Evolutionary conservation across 2,888 invertebrate genomes (phyloP), one percentile per base, ranked within the genome.

Genomic region (Boloria selene): DNA sequence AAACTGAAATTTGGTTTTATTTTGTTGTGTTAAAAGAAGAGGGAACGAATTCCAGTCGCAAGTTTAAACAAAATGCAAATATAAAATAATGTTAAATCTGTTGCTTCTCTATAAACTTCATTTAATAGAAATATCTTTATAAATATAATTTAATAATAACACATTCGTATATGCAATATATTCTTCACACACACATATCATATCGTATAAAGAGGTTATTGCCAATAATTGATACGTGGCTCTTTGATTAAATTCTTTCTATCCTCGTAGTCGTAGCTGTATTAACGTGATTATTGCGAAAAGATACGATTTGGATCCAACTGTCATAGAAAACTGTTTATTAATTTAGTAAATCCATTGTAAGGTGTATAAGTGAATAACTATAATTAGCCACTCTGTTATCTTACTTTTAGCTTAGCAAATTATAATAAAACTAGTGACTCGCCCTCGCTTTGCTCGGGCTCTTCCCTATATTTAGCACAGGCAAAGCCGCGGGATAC

Each of bases 201-300:
- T 45, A n/a, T 31, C 17, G 45, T 51, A 18, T 26, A 52, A 61
- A 65, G 65, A 14, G 47, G 45, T 53, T 54, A 64, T 64, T 61
- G 70, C 49, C 54, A 54, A 67, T 67, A 67, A 67, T 69, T 61
- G 54, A 22, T 56, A 42, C 64, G 64, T 64, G 61, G 62, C 61
- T 58, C 53, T 42, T 52, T 13, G 26, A 16, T 42, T n/a, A 60
- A 60, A 26, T 2, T n/a, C 31, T 54, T 61, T 54, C 58, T 44
- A 53, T 54, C 10, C 31, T 38, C 7, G 10, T 38, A 38, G 31
- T 38, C 60, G 44, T 49, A 42, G 58, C 44, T 14, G 59, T 38
- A 31, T 22, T 22, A 49, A 55, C 54, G 58, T 31, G 44, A 38
- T 22, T 18, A 16, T 38, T 16, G 22, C 22, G 17, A 13, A 47